Base-by-base conservation (phyloP, 2,113 vertebrate genomes). In the Pluvianellus socialis region DNA sequence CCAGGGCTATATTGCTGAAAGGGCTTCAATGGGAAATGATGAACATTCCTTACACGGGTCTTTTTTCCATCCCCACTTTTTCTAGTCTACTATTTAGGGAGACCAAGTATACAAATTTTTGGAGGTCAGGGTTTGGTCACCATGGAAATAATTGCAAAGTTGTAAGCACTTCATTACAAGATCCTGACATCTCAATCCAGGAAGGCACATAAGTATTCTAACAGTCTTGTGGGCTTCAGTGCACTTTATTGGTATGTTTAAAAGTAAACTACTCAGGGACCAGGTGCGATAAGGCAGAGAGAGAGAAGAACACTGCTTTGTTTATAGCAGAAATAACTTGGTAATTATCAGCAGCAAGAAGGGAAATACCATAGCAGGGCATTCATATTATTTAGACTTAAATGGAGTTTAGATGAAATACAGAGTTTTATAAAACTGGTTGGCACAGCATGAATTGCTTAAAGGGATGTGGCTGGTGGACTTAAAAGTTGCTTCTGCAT, bases 301-400 rank as follows among this genome's bases (percentile, higher is more conserved):
- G 72, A 73, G 18, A 88, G 33, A 81, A 86, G n/a, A 92, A 33
- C 20, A 18, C 65, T 66, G 52, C 62, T 82, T 82, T 96, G 74
- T 95, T 97, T 96, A 96, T 91, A 68, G 77, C 63, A 71, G 79
- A 93, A 96, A 96, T 94, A 91, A 90, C 77, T 93, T 73, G 38
- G 62, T 86, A 93, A 96, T 95, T 95, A 97, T 94, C 81, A 88
- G 67, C 35, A 70, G 40, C n/a, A 58, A 73, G 81, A 88, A 79
- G 67, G n/a, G 45, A 95, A 96, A 88, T 63, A 76, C 38, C 19
- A 14, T n/a, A 90, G 63, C 50, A 91, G 42, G 56, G 24, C 59
- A 92, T 94, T 93, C 72, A 59, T 88, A 95, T 88, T 93, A 92
- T 91, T 96, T 96, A 94, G 66, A 90, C 91, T 93, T 91, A 95